phyloP scores from a whole-genome alignment of 2,797 vertebrate species.

The Echiichthys vipera region DNA sequence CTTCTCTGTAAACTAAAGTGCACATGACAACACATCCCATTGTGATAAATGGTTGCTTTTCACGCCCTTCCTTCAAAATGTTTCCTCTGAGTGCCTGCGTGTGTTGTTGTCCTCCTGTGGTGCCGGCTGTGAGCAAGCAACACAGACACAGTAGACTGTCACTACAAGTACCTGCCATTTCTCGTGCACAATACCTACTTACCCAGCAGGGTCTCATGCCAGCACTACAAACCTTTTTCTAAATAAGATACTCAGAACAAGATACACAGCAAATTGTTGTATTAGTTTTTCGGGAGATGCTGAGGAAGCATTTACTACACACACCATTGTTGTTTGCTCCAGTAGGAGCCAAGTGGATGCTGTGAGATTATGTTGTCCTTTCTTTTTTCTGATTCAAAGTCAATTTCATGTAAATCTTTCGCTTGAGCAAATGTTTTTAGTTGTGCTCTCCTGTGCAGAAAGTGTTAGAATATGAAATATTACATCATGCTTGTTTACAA shows the following conservation, averaged over 20 bases:
- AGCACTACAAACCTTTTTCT: constrained; percentile 18
- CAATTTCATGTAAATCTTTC: background rate
- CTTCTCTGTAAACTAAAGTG: constrained; percentile 5
- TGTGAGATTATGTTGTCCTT: constrained; percentile 4
- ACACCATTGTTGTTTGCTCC: constrained; percentile 24
- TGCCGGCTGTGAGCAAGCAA: constrained; percentile 23
- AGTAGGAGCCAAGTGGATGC: constrained; percentile 11
- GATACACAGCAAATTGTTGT: constrained; percentile 49
- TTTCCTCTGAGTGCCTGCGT: constrained; percentile 16
- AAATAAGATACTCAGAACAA: constrained; percentile 43
- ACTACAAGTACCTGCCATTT: constrained; percentile 45
- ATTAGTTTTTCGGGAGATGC: constrained; percentile 47
- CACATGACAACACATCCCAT: constrained; percentile 7
- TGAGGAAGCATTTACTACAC: constrained; percentile 42
- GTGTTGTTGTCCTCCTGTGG: constrained; percentile 32
- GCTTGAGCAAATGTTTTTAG: background rate
- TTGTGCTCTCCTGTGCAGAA: background rate
- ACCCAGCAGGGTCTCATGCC: constrained; percentile 33
- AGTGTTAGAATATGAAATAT: background rate
- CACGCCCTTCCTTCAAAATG: constrained; percentile 15
- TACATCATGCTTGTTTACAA: background rate
- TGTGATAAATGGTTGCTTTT: constrained; percentile 23
- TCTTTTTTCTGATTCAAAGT: constrained; percentile 20
- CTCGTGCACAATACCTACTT: constrained; percentile 22
- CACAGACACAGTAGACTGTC: constrained; percentile 20